These are phyloP conservation scores for Oxygymnocypris stewartii DNA, from an alignment of 2,113 vertebrate genomes.

Conservation along the genomic window DNA sequence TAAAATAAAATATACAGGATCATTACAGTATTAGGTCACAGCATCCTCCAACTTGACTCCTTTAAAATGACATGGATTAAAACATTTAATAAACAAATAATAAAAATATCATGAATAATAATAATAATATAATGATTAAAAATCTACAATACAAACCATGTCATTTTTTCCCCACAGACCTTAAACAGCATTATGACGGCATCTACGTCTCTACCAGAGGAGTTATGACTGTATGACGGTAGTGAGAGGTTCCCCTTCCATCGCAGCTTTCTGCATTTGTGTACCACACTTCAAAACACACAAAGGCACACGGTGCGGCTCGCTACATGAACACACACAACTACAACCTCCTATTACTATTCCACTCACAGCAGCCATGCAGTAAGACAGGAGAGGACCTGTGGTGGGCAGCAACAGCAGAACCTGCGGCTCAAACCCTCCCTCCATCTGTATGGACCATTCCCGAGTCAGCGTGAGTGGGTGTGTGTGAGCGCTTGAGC, in stretches of 20 bases:
- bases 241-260: slow-evolving; percentile 8
- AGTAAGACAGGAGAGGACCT: slow-evolving; percentile 49
- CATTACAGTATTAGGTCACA: too few species aligned
- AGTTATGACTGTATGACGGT: not conserved
- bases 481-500: slow-evolving; percentile 9
- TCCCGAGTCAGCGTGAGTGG: slow-evolving; percentile 4
- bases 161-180: not conserved
- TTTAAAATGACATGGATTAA: not conserved
- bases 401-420: slow-evolving; percentile 25
- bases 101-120: not conserved
- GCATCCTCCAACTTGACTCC: too few species aligned
- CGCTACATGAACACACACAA: not conserved
- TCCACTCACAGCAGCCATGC: slow-evolving; percentile 52
- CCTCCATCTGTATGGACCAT: slow-evolving; percentile 8
- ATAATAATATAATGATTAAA: not conserved
- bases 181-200: not conserved
- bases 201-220: not conserved
- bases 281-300: slow-evolving; percentile 5
- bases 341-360: slow-evolving; percentile 54
- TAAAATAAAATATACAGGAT: not conserved
- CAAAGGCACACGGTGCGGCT: not conserved
- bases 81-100: not conserved
- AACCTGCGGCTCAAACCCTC: slow-evolving; percentile 42
- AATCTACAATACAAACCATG: not conserved
- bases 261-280: not conserved